Evolutionary conservation across 2,797 vertebrate genomes (phyloP), one percentile per base, ranked within the genome.

Genomic region (Cyprinodon diabolis): DNA sequence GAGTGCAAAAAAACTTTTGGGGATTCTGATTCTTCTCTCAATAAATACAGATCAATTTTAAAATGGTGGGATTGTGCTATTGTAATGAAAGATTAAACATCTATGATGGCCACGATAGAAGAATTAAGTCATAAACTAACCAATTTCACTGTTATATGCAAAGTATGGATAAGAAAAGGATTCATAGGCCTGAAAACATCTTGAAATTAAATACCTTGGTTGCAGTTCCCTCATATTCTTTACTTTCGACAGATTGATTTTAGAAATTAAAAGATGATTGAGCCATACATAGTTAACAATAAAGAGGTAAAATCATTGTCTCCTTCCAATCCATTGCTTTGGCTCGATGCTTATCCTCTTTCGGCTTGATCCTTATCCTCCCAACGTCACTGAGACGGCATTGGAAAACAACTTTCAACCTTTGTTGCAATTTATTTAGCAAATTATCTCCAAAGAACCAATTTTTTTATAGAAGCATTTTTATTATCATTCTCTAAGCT

Each of bases 401-500:
- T 17, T 17, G n/a, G 71, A 21, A 6, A 43, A 14, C 3, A 66
- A 47, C 23, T 65, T 35, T 45, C 30, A 75, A n/a, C 66, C 25
- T 30, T 17, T 43, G 25, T 48, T 62, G 52, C 43, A 17, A 19
- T 52, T n/a, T 47, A 6, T 19, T 67, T 14, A 25, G 56, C 2
- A 75, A 84, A 77, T 55, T 11, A 70, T 7, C 35, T 60, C 21
- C 23, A 52, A 58, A 69, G 51, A 65, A 9, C 17, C 11, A 6
- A 37, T 25, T 49, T 72, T 72, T 21, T 65, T 13, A 37, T 78
- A 71, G 57, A 45, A 21, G 1, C 25, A 25, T 35, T 30, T 74
- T 89, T 69, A 55, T 56, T 57, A 23, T 23, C 45, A 79, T 82
- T 83, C 43, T 73, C 52, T 30, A 78, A 75, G 21, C 63, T 73